phyloP scores from a whole-genome alignment of 2,797 vertebrate genomes.

The Rhodeus uyekii region DNA sequence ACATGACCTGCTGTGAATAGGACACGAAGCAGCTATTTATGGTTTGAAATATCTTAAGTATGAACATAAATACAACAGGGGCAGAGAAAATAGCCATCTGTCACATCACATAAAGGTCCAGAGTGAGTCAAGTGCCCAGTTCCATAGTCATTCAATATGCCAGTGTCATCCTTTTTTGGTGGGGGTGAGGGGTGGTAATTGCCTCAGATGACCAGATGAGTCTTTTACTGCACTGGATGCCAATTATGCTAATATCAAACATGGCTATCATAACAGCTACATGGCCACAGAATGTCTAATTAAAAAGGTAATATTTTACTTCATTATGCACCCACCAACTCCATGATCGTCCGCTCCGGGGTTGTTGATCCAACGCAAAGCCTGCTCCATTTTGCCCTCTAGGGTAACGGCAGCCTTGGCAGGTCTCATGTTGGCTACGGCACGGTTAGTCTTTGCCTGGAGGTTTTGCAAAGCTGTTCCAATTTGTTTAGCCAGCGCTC shows the following conservation, averaged over 20 bases:
- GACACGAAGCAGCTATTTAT: conserved; percentile 7
- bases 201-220: conserved; percentile 39
- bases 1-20: conserved; percentile 39
- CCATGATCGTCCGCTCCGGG: conserved; percentile 93
- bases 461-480: conserved; percentile 90
- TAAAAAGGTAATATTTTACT: background rate
- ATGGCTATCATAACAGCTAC: conserved; percentile 20
- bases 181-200: conserved; percentile 42
- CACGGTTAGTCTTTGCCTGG: conserved; percentile 95
- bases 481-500: conserved; percentile 93
- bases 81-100: conserved; percentile 47
- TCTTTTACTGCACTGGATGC: conserved; percentile 37
- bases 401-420: conserved; percentile 93
- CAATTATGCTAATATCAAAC: conserved; percentile 29
- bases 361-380: conserved; percentile 94
- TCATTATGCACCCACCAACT: conserved; percentile 82
- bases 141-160: conserved; percentile 43
- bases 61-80: conserved; percentile 32
- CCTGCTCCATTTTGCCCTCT: conserved; percentile 98
- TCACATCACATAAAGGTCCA: conserved; percentile 36
- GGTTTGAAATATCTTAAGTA: conserved; percentile 21
- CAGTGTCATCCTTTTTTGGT: conserved; percentile 18
- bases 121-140: conserved; percentile 37
- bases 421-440: conserved; percentile 93
- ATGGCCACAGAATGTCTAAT: background rate